Percentiles rank a stretch among this genome's conserved stretches.
These are phyloP conservation scores for Agrochola lota DNA, from an alignment of 2,888 invertebrate species.

Conservation along the genomic window DNA sequence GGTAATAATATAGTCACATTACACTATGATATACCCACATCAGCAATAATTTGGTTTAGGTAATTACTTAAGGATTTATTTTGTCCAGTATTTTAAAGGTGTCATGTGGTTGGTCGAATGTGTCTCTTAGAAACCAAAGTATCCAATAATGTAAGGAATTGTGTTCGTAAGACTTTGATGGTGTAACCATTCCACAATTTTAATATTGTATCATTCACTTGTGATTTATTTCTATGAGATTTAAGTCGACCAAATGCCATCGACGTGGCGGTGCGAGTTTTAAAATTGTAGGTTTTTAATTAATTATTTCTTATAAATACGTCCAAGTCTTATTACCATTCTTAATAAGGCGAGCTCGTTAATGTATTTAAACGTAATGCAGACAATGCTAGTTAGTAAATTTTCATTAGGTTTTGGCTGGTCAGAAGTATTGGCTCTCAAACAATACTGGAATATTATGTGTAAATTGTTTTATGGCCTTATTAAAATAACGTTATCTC, in stretches of 20 bases:
- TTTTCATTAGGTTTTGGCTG: conserved; percentile 71
- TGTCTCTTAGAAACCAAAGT: conserved; percentile 84
- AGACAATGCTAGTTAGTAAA: conserved; percentile 82
- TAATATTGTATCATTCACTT: conserved; percentile 68
- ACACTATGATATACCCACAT: conserved; percentile 80
- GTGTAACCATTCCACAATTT: conserved; percentile 73
- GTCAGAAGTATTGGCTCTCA: conserved; percentile 62
- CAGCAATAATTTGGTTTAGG: conserved; percentile 87
- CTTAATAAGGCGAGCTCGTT: conserved; percentile 71
- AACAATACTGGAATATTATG: conserved; percentile 68
- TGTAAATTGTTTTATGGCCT: conserved; percentile 84
- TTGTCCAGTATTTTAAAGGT: conserved; percentile 79
- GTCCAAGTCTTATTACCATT: conserved; percentile 77
- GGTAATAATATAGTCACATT: conserved; percentile 84
- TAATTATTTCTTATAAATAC: conserved; percentile 73
- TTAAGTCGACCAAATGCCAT: conserved; percentile 77
- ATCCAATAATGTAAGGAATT: conserved; percentile 75
- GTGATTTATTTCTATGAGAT: conserved; percentile 76
- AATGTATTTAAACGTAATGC: conserved; percentile 69
- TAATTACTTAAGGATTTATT: conserved; percentile 80
- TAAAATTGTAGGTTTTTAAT: conserved; percentile 72
- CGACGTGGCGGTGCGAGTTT: conserved; percentile 71
- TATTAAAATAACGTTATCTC: conserved; percentile 77
- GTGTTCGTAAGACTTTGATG: conserved; percentile 73
- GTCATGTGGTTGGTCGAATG: conserved; percentile 77